These are phyloP conservation scores for Nomada ferruginata DNA, from an alignment of 2,888 invertebrate species.

Conservation along the genomic window DNA sequence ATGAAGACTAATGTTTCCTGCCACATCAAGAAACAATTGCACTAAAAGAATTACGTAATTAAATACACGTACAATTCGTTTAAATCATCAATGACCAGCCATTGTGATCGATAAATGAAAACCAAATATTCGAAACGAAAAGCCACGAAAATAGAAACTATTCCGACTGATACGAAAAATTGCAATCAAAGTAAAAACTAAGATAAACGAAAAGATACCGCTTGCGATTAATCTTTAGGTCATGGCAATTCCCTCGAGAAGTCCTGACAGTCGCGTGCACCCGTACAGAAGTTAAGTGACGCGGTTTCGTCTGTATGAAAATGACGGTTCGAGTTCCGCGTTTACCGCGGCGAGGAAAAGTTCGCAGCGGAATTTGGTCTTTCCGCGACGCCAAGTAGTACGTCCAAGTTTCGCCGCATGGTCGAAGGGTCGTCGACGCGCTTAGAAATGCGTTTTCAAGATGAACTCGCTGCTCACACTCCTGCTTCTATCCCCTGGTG, in stretches of 20 bases:
- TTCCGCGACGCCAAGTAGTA: slow-evolving; percentile 43
- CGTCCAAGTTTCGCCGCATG: slow-evolving; percentile 63
- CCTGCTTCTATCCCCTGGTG: neutral
- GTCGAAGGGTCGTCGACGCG: slow-evolving; percentile 64
- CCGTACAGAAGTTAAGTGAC: slow-evolving; percentile 61
- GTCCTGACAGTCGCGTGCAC: neutral
- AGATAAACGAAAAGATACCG: neutral
- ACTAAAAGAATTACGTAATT: neutral
- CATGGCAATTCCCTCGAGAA: neutral
- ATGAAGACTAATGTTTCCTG: slow-evolving; percentile 65
- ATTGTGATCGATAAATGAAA: too few relatives aligned
- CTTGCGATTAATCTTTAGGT: neutral
- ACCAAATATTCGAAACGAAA: too few relatives aligned
- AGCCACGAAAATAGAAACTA: neutral
- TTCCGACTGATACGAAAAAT: neutral
- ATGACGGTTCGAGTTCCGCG: slow-evolving; percentile 65
- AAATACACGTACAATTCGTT: too few relatives aligned
- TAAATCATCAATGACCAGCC: too few relatives aligned
- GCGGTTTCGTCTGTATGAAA: slow-evolving; percentile 62
- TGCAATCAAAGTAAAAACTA: neutral
- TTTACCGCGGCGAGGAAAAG: slow-evolving; percentile 61
- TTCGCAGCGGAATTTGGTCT: slow-evolving; percentile 64
- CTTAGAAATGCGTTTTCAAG: slow-evolving; percentile 67
- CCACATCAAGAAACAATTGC: slow-evolving; percentile 24
- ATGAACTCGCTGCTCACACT: slow-evolving; percentile 53